Evolutionary conservation across 2,797 vertebrate genomes (phyloP), one percentile per base, ranked within the genome.

Genomic region (Neosalanx taihuensis): DNA sequence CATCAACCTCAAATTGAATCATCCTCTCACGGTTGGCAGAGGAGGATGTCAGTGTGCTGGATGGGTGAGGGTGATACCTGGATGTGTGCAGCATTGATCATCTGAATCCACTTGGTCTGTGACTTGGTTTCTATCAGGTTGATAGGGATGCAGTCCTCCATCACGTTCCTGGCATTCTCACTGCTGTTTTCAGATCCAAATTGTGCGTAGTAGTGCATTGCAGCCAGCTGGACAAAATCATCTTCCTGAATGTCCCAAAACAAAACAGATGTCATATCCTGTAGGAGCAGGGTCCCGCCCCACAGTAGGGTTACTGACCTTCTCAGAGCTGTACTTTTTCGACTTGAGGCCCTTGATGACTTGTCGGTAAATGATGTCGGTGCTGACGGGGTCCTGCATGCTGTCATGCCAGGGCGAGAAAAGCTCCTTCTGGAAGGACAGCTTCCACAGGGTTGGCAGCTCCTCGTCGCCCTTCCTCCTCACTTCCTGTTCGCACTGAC

Each of bases 321-420:
- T 95, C 17, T 95, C 93, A 58, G 93, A 93, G 62, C 73, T 81
- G 79, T 98, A 99, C 15, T 98, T 96, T 67, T 93, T 94, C 0
- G 89, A 91, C 77, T 95, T 91, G 61, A 98, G 62, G 10, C 93
- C 95, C 0, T 88, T 93, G 74, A 98, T 90, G 81, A 98, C 67
- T 86, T 99, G 97, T 73, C 78, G 91, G 87, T 98, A 99, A 67
- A 97, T 96, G 56, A 98, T 96, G 1, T 96, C 90, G 0, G 97
- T 98, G 92, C 96, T 94, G 83, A 95, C 15, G 0, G 88, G 79
- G 76, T 99, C 97, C 23, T 81, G 46, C 6, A 35, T 82, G 82
- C 91, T 93, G 86, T 93, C 84, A 6, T 98, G 97, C 97, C 97
- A 99, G 0, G 97, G 97, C 0, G 90, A 91, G 82, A 99, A 99